Evolutionary conservation across 1,140 invertebrate genomes (phyloP), one percentile per base, ranked within the genome.

Genomic region (Diachasmimorpha longicaudata): DNA sequence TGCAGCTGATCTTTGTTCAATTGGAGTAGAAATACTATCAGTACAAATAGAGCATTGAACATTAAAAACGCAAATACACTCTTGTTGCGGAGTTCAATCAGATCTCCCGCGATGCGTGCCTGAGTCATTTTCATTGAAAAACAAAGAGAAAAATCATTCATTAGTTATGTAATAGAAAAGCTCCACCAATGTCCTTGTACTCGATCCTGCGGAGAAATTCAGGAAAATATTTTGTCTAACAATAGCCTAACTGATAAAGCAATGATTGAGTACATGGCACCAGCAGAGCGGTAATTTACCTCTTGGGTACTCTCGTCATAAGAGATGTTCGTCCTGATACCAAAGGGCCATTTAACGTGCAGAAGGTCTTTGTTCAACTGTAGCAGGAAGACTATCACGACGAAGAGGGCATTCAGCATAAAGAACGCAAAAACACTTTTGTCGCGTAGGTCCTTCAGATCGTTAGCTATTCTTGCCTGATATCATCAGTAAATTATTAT

Each of bases 41-140:
- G 93, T 87, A 99, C 96, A 93, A 99, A 99, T 84, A 99, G 94
- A 89, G 97, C 96, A 93, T 99, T 99, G 91, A 98, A 95, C 96
- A 99, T 99, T 91, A 99, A 96, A 94, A 99, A 99, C 82, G 96
- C 96, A 89, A 99, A 98, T 76, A 98, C 96, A 81, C 96, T 95
- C 90, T 98, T 98, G 93, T 98, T 99, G 82, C 97, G 92, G 82
- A 99, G 92, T 84, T 97, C 96, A 86, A 95, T 94, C 86, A 99
- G 91, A 89, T 98, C 97, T 81, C 91, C 90, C 83, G 95, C 95
- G 81, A 98, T 95, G 83, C 95, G 92, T 86, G 93, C 94, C 94
- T 98, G 92, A 90, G 91, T 92, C 19, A 71, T 58, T 36, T 37
- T 16, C 66, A 39, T 68, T 89, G 88, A 90, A 82, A 82, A 86